Conservation (phyloP, 2,113 vertebrate species). For the Microcebus jonahi region DNA sequence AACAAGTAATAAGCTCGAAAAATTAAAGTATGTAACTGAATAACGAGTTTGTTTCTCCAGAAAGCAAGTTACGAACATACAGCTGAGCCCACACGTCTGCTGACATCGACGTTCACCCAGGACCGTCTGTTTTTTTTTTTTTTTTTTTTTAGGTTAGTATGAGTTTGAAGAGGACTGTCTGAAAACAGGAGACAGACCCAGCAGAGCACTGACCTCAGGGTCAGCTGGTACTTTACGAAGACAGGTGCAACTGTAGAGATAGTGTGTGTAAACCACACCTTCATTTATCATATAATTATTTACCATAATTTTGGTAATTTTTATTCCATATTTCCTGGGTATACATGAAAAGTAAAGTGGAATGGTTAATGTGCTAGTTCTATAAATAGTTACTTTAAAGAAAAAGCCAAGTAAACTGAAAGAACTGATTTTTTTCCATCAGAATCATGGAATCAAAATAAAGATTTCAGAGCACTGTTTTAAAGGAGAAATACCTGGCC, state of each 20-base stretch:
- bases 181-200: neutral
- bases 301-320: neutral
- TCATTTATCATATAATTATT: neutral
- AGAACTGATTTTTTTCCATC: neutral
- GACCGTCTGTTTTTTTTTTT: no score
- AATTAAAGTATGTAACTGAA: neutral
- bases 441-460: neutral
- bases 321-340: neutral
- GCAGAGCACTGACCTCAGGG: neutral
- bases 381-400: neutral
- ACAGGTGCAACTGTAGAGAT: neutral
- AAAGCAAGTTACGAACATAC: neutral
- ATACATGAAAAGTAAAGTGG: neutral
- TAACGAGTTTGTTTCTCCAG: neutral
- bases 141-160: no score
- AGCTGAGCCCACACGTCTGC: neutral
- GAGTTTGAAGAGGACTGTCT: fast-evolving
- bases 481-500: neutral
- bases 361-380: neutral
- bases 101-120: no score
- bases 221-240: neutral
- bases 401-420: neutral
- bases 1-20: neutral
- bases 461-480: neutral
- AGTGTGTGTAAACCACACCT: neutral